phyloP scores from a whole-genome alignment of 2,797 vertebrate species.

The Xenopus petersii region DNA sequence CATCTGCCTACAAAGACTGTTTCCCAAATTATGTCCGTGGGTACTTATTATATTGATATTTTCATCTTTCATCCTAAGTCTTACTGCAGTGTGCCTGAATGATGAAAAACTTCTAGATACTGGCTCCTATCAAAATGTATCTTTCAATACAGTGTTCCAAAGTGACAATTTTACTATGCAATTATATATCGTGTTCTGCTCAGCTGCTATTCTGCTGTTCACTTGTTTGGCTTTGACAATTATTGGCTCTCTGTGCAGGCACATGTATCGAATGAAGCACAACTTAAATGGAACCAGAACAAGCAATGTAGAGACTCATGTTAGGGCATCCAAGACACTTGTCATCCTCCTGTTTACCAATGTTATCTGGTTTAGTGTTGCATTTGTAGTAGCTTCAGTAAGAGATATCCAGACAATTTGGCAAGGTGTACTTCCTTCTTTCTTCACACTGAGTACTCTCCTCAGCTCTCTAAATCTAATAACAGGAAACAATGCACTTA shows the following conservation, averaged over 20 bases:
- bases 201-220: not conserved
- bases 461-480: conserved; percentile 4
- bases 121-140: not conserved
- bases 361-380: not conserved
- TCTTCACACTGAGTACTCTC: not conserved
- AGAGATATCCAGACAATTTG: not conserved
- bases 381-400: not conserved
- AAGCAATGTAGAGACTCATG: not conserved
- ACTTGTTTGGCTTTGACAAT: not conserved
- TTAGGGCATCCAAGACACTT: conserved; percentile 2
- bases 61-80: not conserved
- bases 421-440: not conserved
- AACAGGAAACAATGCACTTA: conserved; percentile 5
- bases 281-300: not conserved
- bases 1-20: not conserved
- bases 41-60: not conserved
- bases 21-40: not conserved
- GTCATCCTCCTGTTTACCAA: not conserved
- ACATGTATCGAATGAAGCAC: conserved; percentile 3
- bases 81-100: not conserved
- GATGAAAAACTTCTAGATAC: not conserved
- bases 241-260: conserved; percentile 1
- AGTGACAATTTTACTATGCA: not conserved
- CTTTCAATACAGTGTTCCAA: not conserved
- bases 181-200: not conserved